Percentiles rank a stretch among this genome's conserved stretches.
phyloP scores from a whole-genome alignment of 2,797 vertebrate species.

The Capromys pilorides region DNA sequence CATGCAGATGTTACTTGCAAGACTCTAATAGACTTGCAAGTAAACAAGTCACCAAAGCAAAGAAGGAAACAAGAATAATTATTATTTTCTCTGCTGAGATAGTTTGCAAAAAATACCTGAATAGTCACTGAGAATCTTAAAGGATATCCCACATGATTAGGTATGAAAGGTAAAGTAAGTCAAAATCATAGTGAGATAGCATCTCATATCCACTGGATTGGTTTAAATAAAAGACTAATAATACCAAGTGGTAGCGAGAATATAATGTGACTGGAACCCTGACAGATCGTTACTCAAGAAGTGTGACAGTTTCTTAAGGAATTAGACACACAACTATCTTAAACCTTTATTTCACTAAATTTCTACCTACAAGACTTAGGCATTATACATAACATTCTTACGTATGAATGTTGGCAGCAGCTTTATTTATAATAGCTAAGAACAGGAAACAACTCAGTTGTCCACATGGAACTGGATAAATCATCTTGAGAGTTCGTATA shows the following conservation, averaged over 20 bases:
- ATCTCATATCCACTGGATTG: background rate
- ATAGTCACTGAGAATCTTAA: background rate
- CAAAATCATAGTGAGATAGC: background rate
- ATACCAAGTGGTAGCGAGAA: background rate
- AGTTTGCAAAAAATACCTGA: background rate
- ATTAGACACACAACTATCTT: background rate
- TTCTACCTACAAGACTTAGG: background rate
- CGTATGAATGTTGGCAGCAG: background rate
- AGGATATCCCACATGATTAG: background rate
- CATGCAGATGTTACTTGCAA: background rate
- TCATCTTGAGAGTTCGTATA: background rate
- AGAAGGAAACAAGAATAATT: constrained; percentile 18
- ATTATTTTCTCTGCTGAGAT: background rate
- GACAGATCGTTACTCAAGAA: background rate
- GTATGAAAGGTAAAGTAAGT: constrained; percentile 14
- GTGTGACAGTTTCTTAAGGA: background rate
- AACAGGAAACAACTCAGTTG: constrained; percentile 2
- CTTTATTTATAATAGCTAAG: background rate
- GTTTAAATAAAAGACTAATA: background rate
- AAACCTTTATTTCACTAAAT: background rate
- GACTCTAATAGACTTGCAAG: background rate
- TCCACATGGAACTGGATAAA: background rate
- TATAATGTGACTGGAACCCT: background rate
- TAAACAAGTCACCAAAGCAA: background rate
- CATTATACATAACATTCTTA: background rate